These are phyloP conservation scores for Leptogaster cylindrica DNA, from an alignment of 2,888 invertebrate genomes.

Conservation along the genomic window DNA sequence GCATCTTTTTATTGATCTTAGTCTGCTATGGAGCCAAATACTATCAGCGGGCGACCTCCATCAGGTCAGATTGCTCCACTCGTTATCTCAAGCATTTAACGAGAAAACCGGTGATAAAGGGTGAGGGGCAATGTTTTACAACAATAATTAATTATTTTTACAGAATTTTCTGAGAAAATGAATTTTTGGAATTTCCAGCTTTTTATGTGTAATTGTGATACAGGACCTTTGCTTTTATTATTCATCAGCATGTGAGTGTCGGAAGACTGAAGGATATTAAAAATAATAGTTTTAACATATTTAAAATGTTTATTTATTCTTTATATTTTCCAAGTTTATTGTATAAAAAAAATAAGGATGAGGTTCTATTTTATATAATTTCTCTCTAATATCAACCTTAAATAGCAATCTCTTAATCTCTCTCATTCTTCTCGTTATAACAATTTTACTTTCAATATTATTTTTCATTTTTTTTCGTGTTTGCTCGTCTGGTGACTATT, in stretches of 20 bases:
- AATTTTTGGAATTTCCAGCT: too few species aligned
- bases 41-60: too few species aligned
- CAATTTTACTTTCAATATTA: conserved; percentile 29
- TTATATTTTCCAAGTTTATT: conserved; percentile 23
- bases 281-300: conserved; percentile 21
- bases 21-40: conserved; percentile 51
- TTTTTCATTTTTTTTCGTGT: conserved; percentile 15
- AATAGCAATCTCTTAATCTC: conserved; percentile 37
- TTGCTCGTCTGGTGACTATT: conserved; percentile 26
- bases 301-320: conserved; percentile 36
- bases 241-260: too few species aligned
- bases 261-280: too few species aligned
- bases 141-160: too few species aligned
- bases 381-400: conserved; percentile 37
- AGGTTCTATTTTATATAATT: conserved; percentile 35
- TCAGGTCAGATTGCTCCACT: too few species aligned
- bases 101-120: too few species aligned
- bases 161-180: too few species aligned
- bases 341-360: conserved; percentile 37
- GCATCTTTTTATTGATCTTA: conserved; percentile 50
- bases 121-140: too few species aligned
- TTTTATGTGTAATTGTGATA: too few species aligned
- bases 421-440: conserved; percentile 28
- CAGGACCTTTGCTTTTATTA: too few species aligned
- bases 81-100: too few species aligned